Evolutionary conservation across 2,888 invertebrate species (phyloP), one percentile per base, ranked within the genome.

Genomic region (Drosophila anomalata): DNA sequence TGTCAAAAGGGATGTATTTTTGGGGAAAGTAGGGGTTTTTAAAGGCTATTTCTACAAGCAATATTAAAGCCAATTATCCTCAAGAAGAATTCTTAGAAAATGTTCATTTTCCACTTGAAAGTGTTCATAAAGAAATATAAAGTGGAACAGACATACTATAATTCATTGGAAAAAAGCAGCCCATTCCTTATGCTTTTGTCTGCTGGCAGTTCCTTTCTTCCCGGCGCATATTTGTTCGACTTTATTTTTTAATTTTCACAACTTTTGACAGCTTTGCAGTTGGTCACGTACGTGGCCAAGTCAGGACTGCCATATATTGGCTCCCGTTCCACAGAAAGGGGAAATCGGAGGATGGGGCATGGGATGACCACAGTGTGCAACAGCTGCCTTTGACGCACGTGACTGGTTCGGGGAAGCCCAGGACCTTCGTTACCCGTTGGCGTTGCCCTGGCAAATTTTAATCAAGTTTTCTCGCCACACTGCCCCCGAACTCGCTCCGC

Each of bases 191-290:
- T 33, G 36, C n/a, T 39, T 9, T 41, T 7, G 20, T 7, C 14
- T 55, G 67, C 55, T 65, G 55, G 59, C 69, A 42, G 57, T 60
- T 54, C 48, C 48, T 52, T 66, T 75, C 56, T 68, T 67, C 72
- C 33, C 48, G 57, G 71, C 79, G 79, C 82, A 84, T 82, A 84
- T 83, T 83, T 83, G 84, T 78, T 82, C 70, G 84, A 83, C 73
- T 83, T 83, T 83, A 84, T 78, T 83, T 83, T 81, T 84, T 83
- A 83, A 84, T 83, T 83, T 83, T 84, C 82, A 73, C 84, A 84
- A 84, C 79, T 84, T 83, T 83, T 83, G 82, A 84, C 82, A 84
- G 84, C 79, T 73, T 61, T 75, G 60, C 84, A 69, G 82, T 78
- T 84, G 82, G 82, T 84, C 82, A 83, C 82, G 82, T 83, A 78